A percentile compares a stretch with the other conserved stretches of the same genome.
phyloP scores from a whole-genome alignment of 2,888 invertebrate genomes.

The Toxonevra muliebris region DNA sequence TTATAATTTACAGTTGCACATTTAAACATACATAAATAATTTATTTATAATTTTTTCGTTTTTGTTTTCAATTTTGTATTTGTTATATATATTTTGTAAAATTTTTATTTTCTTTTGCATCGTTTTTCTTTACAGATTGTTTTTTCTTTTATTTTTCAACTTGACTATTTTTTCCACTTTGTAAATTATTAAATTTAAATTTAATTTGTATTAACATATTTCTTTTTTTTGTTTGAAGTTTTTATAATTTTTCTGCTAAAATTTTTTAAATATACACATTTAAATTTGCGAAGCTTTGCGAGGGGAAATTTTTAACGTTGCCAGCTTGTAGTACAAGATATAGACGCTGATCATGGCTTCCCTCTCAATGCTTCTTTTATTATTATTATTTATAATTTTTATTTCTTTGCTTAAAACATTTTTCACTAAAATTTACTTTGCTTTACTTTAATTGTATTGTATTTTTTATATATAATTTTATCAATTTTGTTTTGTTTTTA shows the following conservation, averaged over 20 bases:
- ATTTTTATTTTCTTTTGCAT: conserved; percentile 41
- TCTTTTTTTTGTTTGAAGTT: conserved; percentile 35
- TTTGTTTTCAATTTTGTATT: conserved; percentile 39
- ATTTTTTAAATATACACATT: conserved; percentile 22
- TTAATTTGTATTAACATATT: background rate
- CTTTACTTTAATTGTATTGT: background rate
- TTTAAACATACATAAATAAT: conserved; percentile 46
- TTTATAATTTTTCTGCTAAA: conserved; percentile 18
- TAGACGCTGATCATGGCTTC: too few relatives aligned
- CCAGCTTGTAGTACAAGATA: too few relatives aligned
- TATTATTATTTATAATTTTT: too few relatives aligned
- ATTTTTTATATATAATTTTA: conserved; percentile 6
- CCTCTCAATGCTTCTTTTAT: too few relatives aligned
- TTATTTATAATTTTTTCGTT: conserved; percentile 37
- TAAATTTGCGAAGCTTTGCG: conserved; percentile 1
- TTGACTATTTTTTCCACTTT: conserved; percentile 41
- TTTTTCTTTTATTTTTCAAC: conserved; percentile 37
- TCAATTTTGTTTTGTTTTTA: background rate
- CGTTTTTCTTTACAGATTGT: conserved; percentile 27
- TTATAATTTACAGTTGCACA: conserved; percentile 39
- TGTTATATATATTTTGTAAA: conserved; percentile 39
- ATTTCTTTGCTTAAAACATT: too few relatives aligned
- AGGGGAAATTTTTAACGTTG: too few relatives aligned
- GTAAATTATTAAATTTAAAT: background rate
- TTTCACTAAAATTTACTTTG: too few relatives aligned